Evolutionary conservation across 1,140 invertebrate genomes (phyloP), one percentile per base, ranked within the genome.

Genomic region (Phortica variegata): DNA sequence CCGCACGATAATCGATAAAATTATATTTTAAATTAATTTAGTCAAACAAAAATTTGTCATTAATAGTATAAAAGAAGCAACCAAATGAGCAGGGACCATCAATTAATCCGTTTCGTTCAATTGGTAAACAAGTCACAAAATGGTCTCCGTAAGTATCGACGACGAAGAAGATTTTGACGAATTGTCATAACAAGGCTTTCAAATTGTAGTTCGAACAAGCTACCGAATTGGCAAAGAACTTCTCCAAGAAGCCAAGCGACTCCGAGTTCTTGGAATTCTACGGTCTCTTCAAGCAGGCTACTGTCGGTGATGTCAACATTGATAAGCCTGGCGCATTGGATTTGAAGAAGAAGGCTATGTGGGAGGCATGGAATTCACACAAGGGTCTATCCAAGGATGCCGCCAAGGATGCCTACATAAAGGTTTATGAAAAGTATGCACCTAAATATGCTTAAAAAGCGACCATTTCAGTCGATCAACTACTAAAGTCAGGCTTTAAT

Each of bases 321-420:
- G 87, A 78, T 46, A 84, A 87, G 61, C 94, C 95, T 47, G 93
- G 93, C 34, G 83, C 95, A 79, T 73, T 97, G 18, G 93, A 96
- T 77, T 83, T 96, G 46, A 95, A 93, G 77, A 93, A 91, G 23
- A 97, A 96, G 79, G 92, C 93, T 1, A 97, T 97, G 75, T 97
- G 92, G 90, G 89, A 96, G 62, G 84, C 91, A n/a, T 98, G 94
- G 94, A 83, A 85, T 54, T 76, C 60, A 8, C 88, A 84, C 74
- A 95, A 93, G 77, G 93, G 93, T 59, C 77, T 82, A 51, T 79
- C 80, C 36, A 81, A 85, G 75, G 89, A 92, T n/a, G 84, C 85
- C 39, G 93, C 93, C 18, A 89, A 91, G 77, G 82, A 87, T 59
- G 80, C 85, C 3, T 97, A 97, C 77, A 83, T 96, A 47, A 81